A percentile compares a stretch with the other conserved stretches of the same genome.
phyloP scores from a whole-genome alignment of 1,140 invertebrate species.

The Elymnias hypermnestra region DNA sequence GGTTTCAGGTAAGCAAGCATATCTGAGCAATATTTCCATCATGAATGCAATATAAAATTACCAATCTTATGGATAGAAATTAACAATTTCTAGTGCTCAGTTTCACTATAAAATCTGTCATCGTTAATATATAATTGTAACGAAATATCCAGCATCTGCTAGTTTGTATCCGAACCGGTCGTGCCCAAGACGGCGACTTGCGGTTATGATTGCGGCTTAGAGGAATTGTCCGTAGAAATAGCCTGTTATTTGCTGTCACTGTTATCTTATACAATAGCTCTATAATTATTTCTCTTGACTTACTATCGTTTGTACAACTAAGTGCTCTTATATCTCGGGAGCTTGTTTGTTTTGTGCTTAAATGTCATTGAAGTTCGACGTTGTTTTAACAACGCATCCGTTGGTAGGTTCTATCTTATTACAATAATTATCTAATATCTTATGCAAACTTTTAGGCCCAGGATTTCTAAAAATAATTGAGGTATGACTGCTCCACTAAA shows the following conservation, averaged over 20 bases:
- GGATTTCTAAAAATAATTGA: too few species aligned
- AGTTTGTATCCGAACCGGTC: not conserved
- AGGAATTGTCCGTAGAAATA: constrained; percentile 2
- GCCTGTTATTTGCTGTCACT: constrained; percentile 12
- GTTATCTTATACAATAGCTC: constrained; percentile 8
- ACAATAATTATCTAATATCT: too few species aligned
- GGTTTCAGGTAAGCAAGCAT: too few species aligned
- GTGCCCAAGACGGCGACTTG: constrained; percentile 1
- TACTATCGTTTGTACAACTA: constrained; percentile 11
- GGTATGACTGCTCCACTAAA: too few species aligned
- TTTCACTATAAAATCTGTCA: too few species aligned
- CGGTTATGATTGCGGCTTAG: constrained; percentile 11
- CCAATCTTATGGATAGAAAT: too few species aligned
- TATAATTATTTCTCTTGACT: constrained; percentile 14
- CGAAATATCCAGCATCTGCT: not conserved
- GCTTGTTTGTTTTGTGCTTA: too few species aligned
- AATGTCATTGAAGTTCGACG: constrained; percentile 1
- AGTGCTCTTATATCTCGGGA: constrained; percentile 3
- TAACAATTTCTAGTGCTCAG: too few species aligned
- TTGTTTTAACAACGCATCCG: not conserved
- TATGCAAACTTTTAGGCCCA: too few species aligned
- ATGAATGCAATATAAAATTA: too few species aligned
- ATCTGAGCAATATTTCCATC: too few species aligned
- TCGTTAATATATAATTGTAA: too few species aligned
- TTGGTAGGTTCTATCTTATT: not conserved